Evolutionary conservation across 2,113 vertebrate genomes (phyloP).

Genomic region (Archilochus colubris): DNA sequence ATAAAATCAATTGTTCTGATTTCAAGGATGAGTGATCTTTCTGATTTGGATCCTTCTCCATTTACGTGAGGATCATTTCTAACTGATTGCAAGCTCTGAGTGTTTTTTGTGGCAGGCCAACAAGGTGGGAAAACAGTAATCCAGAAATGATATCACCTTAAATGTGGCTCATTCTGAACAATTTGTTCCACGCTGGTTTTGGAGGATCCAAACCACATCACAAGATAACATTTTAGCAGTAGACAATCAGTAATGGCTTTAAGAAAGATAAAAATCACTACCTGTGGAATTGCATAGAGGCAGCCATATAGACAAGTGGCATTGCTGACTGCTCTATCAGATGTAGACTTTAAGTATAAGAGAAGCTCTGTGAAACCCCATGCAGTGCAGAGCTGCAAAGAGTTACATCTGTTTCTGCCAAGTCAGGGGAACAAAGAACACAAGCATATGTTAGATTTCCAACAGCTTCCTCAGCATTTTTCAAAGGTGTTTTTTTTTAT

Average conservation of each 20-base stretch:
- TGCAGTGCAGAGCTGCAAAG: neutral
- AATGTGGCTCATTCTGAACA: neutral
- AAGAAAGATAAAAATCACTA: neutral
- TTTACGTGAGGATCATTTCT: neutral
- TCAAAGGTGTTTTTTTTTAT: neutral
- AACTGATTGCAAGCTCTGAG: neutral
- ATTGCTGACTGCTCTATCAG: neutral
- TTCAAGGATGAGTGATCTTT: conserved; percentile 45
- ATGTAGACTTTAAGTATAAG: neutral
- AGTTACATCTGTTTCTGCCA: neutral
- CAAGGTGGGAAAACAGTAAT: neutral
- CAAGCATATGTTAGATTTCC: neutral
- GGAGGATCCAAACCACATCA: neutral
- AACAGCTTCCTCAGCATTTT: neutral
- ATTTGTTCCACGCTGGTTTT: neutral
- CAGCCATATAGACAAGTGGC: neutral
- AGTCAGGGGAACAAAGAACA: neutral
- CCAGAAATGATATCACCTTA: neutral
- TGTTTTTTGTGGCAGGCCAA: neutral
- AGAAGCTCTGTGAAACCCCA: neutral
- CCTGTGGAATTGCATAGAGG: neutral
- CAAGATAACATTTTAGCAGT: neutral
- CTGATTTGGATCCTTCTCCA: neutral
- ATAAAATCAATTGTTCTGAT: conserved; percentile 16
- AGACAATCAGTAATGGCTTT: neutral